These are phyloP conservation scores for Cheumatopsyche charites DNA, from an alignment of 1,140 invertebrate genomes.

Conservation along the genomic window DNA sequence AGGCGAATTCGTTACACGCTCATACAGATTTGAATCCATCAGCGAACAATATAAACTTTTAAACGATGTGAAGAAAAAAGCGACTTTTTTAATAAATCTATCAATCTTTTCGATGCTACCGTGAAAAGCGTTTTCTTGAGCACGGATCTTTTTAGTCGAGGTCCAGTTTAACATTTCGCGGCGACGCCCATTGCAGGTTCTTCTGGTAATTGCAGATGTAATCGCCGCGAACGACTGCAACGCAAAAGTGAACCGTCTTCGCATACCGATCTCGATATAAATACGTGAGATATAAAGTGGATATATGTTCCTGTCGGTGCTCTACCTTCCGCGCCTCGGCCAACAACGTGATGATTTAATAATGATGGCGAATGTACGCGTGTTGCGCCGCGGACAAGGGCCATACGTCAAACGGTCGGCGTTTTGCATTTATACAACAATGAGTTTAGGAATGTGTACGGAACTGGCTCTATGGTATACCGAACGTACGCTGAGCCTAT, in stretches of 20 bases:
- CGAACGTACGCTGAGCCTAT: not conserved
- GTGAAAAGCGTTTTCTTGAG: too few species aligned
- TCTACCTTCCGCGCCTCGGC: not conserved
- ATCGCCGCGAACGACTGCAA: slow-evolving; percentile 15
- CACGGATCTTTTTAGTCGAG: too few species aligned
- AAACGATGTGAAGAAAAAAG: too few species aligned
- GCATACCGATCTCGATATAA: not conserved
- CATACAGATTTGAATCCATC: too few species aligned
- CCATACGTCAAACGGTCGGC: slow-evolving; percentile 3
- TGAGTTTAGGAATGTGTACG: not conserved
- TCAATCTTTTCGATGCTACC: too few species aligned
- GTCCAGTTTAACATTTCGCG: slow-evolving; percentile 22
- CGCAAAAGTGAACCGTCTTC: not conserved
- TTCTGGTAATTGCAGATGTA: slow-evolving; percentile 34
- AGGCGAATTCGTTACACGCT: too few species aligned
- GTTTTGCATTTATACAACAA: slow-evolving; percentile 7
- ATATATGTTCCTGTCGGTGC: not conserved
- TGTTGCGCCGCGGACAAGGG: not conserved
- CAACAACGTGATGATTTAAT: slow-evolving; percentile 16
- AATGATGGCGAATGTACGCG: not conserved
- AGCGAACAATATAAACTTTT: too few species aligned
- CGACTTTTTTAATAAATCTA: too few species aligned
- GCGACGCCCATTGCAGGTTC: slow-evolving; percentile 29
- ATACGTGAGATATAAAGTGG: not conserved
- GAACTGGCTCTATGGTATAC: too few species aligned